Evolutionary conservation across 2,113 vertebrate species (phyloP).

Genomic region (Sphaerodactylus townsendi): DNA sequence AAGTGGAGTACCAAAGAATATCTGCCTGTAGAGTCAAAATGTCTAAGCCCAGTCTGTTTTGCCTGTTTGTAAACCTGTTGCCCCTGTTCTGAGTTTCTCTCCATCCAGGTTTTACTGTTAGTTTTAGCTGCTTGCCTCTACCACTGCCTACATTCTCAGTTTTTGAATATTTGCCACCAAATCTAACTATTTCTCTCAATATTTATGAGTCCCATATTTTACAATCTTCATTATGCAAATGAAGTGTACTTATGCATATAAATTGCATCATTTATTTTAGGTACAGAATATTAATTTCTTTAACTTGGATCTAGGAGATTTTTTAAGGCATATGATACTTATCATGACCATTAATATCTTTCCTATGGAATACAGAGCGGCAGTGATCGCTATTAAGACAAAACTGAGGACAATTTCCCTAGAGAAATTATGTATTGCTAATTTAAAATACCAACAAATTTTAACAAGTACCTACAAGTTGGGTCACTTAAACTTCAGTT

Average conservation of each 20-base stretch:
- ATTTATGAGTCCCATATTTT: neutral
- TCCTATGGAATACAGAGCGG: neutral
- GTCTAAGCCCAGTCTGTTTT: no score
- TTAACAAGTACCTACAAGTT: slow-evolving; percentile 59
- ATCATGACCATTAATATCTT: neutral
- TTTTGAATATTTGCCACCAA: neutral
- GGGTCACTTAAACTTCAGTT: slow-evolving; percentile 64
- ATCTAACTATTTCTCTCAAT: neutral
- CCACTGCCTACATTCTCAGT: neutral
- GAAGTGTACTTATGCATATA: neutral
- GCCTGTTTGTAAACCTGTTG: no score
- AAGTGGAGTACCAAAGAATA: no score
- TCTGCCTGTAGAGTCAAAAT: no score
- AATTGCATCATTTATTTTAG: neutral
- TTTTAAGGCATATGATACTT: neutral
- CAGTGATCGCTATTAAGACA: neutral
- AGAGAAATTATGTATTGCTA: neutral
- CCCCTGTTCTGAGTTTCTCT: no score
- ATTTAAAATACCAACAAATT: slow-evolving; percentile 39
- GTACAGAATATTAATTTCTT: neutral
- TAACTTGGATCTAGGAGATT: neutral
- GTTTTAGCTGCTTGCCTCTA: neutral
- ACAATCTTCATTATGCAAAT: neutral
- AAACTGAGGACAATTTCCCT: neutral
- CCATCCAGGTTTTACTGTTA: neutral